Conservation (phyloP, 2,797 vertebrate species). For the Ptychadena robeensis region DNA sequence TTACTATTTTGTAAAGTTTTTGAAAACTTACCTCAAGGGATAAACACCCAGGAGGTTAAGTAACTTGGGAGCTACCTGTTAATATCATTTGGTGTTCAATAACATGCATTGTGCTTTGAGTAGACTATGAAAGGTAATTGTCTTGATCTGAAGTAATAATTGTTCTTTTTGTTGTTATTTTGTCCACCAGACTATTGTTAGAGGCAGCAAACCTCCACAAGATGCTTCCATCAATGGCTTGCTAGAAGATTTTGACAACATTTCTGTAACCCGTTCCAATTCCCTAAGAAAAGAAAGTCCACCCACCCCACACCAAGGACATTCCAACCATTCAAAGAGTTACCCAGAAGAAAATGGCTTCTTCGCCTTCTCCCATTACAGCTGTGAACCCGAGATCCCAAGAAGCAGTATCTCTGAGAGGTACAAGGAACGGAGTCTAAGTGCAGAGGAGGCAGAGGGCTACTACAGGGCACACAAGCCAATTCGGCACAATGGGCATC, state of each 20-base stretch:
- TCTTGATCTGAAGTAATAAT: not conserved
- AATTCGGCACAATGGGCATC: conserved; percentile 89
- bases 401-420: conserved; percentile 81
- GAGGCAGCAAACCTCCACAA: conserved; percentile 91
- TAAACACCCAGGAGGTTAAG: no score
- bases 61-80: no score
- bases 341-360: conserved; percentile 91
- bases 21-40: no score
- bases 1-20: no score
- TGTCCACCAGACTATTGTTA: conserved; percentile 89
- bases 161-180: conserved; percentile 60
- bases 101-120: no score
- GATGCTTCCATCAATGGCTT: conserved; percentile 94
- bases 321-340: conserved; percentile 69
- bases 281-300: conserved; percentile 95
- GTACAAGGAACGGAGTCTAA: conserved; percentile 75
- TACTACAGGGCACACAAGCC: conserved; percentile 78
- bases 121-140: no score
- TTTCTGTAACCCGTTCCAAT: conserved; percentile 96
- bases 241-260: conserved; percentile 96
- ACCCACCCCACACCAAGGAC: conserved; percentile 83
- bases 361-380: conserved; percentile 88
- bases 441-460: conserved; percentile 82
- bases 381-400: conserved; percentile 88
- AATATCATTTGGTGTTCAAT: no score